Evolutionary conservation across 2,888 invertebrate species (phyloP), one percentile per base, ranked within the genome.

Genomic region (Drosophila dives): DNA sequence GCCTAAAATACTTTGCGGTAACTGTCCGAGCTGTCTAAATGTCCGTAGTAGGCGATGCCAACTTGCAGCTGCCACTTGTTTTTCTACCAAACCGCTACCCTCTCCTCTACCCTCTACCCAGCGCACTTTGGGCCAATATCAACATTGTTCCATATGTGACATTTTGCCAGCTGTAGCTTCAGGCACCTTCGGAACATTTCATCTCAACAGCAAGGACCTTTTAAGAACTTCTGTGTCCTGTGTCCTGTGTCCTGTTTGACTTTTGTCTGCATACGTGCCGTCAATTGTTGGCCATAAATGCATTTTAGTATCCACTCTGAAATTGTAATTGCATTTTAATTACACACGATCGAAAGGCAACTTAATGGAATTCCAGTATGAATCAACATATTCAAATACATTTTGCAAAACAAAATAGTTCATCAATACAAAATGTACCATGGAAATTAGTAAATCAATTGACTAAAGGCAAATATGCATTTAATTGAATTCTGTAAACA

Each of bases 81-180:
- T n/a, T n/a, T n/a, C n/a, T n/a, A n/a, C n/a, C n/a, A n/a, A n/a
- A n/a, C n/a, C n/a, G n/a, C n/a, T n/a, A n/a, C n/a, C n/a, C n/a
- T n/a, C n/a, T n/a, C n/a, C n/a, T n/a, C n/a, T n/a, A n/a, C n/a
- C n/a, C n/a, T n/a, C n/a, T n/a, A n/a, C n/a, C n/a, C n/a, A n/a
- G n/a, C n/a, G n/a, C n/a, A n/a, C n/a, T n/a, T n/a, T n/a, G 54
- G 55, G n/a, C 48, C 61, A 77, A 77, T 69, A 78, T 77, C 77
- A 78, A 78, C 78, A 77, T 71, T 78, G 69, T 75, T 74, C 58
- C 71, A 64, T 63, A 78, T 75, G 70, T 77, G 78, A 77, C 69
- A 74, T 77, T 61, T 74, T 50, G 55, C 61, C 64, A 70, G 62
- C 42, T 62, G 64, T 49, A 59, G 62, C 73, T 49, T 34, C 50